Evolutionary conservation across 2,888 invertebrate species (phyloP).

Genomic region (Drosophila melanocephala): DNA sequence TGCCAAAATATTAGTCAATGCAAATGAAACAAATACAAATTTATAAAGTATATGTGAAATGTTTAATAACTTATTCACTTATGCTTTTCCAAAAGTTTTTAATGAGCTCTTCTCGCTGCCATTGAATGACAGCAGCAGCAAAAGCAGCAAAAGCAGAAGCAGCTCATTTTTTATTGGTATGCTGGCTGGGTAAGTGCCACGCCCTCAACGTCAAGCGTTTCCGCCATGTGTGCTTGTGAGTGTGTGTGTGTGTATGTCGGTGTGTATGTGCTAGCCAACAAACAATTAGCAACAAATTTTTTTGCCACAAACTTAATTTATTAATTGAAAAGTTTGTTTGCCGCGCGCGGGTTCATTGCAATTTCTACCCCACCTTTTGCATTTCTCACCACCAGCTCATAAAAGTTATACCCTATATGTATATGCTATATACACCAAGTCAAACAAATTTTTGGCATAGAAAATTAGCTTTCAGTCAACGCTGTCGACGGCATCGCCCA

Average conservation of each 20-base stretch:
- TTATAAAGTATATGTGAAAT: slow-evolving; percentile 30
- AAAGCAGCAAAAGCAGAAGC: slow-evolving; percentile 13
- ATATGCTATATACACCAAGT: slow-evolving; percentile 24
- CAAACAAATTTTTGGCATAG: slow-evolving; percentile 64
- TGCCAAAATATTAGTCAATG: slow-evolving; percentile 42
- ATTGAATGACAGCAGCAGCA: slow-evolving; percentile 40
- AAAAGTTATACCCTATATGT: slow-evolving; percentile 49
- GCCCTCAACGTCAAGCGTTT: slow-evolving; percentile 31
- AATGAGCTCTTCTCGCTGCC: slow-evolving; percentile 52
- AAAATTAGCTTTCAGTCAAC: slow-evolving; percentile 69
- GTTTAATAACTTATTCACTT: slow-evolving; percentile 53
- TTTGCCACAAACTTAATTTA: slow-evolving; percentile 63
- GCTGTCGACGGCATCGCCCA: slow-evolving; percentile 34
- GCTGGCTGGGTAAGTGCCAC: slow-evolving; percentile 65
- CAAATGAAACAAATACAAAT: slow-evolving; percentile 12
- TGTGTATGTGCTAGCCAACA: slow-evolving; percentile 40
- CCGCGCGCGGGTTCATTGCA: slow-evolving; percentile 50
- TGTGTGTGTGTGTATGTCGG: slow-evolving; percentile 13
- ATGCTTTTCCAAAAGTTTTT: slow-evolving; percentile 56
- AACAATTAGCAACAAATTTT: slow-evolving; percentile 65
- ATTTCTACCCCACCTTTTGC: slow-evolving; percentile 9
- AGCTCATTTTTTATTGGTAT: slow-evolving; percentile 31
- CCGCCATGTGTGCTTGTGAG: slow-evolving; percentile 1
- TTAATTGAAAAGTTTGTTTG: slow-evolving; percentile 73
- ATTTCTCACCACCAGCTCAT: slow-evolving; percentile 28